A percentile compares a stretch with the other conserved stretches of the same genome.
phyloP scores from a whole-genome alignment of 2,888 invertebrate genomes.

The Linhomoeus sp. region DNA sequence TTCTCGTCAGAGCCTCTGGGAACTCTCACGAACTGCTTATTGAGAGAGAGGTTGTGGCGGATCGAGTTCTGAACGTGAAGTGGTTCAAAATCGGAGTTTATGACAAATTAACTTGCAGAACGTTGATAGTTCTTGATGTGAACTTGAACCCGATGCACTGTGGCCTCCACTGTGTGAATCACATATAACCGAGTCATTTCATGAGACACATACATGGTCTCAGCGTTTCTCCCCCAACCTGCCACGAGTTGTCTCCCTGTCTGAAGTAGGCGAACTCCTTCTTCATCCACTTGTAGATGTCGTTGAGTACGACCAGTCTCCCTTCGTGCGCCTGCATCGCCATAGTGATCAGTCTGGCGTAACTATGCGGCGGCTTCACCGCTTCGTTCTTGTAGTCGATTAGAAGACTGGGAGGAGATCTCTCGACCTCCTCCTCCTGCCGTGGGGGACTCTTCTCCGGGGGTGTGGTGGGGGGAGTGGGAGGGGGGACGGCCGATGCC shows the following conservation, averaged over 20 bases:
- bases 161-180: too few relatives aligned
- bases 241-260: constrained; percentile 74
- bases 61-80: constrained; percentile 78
- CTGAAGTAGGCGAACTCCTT: constrained; percentile 75
- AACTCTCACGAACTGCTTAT: constrained; percentile 76
- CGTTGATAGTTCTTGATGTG: too few relatives aligned
- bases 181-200: too few relatives aligned
- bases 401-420: too few relatives aligned
- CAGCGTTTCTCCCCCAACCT: constrained; percentile 46
- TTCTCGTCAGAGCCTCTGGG: constrained; percentile 68
- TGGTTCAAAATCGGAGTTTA: too few relatives aligned
- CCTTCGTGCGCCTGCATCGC: constrained; percentile 65
- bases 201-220: too few relatives aligned
- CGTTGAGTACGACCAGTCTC: constrained; percentile 67
- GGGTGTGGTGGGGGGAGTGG: constrained; percentile 2
- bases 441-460: background rate
- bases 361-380: constrained; percentile 72
- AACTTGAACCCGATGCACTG: too few relatives aligned
- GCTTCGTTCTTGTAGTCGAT: constrained; percentile 58
- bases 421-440: background rate
- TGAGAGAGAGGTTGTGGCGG: constrained; percentile 68
- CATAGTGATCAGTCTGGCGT: constrained; percentile 72
- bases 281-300: constrained; percentile 73
- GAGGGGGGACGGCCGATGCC: background rate
- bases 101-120: too few relatives aligned